A percentile compares a stretch with the other conserved stretches of the same genome.
phyloP scores from a whole-genome alignment of 2,113 vertebrate species.

The Formicarius rufipectus region DNA sequence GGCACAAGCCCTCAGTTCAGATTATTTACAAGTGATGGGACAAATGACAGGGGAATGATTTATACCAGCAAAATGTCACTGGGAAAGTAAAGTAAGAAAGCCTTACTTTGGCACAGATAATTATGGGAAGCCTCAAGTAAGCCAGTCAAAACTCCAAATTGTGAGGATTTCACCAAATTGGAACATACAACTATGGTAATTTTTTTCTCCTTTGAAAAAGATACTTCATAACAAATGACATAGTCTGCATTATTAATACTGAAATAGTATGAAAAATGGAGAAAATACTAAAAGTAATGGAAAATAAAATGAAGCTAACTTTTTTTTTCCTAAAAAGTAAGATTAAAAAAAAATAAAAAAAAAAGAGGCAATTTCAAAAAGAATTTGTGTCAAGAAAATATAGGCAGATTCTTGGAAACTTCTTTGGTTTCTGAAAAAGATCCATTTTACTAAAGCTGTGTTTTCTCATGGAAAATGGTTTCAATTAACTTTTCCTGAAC shows the following conservation, averaged over 20 bases:
- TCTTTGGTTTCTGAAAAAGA: constrained; percentile 24
- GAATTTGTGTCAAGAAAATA: not conserved
- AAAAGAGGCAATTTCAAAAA: not conserved
- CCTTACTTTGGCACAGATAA: not conserved
- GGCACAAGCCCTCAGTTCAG: not conserved
- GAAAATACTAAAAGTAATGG: not conserved
- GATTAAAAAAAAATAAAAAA: no score
- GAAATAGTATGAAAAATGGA: not conserved
- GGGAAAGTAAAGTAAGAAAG: not conserved
- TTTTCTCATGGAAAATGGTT: constrained; percentile 43
- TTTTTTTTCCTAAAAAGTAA: not conserved
- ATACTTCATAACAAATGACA: not conserved
- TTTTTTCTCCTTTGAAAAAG: not conserved
- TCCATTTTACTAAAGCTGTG: constrained; percentile 23
- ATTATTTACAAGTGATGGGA: constrained; percentile 9
- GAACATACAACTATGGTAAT: not conserved
- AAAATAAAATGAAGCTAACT: not conserved
- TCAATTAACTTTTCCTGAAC: constrained; percentile 48
- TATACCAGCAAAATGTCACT: not conserved
- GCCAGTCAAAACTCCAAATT: not conserved
- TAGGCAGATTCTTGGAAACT: constrained; percentile 31
- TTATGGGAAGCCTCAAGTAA: not conserved
- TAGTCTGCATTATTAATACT: not conserved
- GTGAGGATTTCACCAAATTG: not conserved
- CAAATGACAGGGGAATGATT: not conserved